A percentile compares a stretch with the other conserved stretches of the same genome.
These are phyloP conservation scores for Neostethus bicornis DNA, from an alignment of 2,797 vertebrate species.

Conservation along the genomic window DNA sequence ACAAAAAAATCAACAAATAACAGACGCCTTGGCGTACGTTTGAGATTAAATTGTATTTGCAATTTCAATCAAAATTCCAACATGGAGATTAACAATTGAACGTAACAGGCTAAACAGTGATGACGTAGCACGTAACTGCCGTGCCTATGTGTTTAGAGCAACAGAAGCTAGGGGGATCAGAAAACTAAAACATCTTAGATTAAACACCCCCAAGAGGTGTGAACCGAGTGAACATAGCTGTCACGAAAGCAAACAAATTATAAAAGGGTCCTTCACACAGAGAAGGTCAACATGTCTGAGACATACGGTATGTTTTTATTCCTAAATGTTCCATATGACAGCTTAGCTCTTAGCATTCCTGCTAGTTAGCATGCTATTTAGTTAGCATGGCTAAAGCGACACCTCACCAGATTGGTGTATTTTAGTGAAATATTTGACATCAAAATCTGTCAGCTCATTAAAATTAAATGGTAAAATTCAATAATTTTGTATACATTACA, in stretches of 20 bases:
- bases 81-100: background rate
- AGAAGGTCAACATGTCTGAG: conserved; percentile 83
- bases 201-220: conserved; percentile 61
- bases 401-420: background rate
- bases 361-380: conserved; percentile 45
- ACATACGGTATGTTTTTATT: conserved; percentile 81
- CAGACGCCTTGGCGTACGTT: too few species aligned
- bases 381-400: conserved; percentile 23
- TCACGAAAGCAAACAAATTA: conserved; percentile 27
- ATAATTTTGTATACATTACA: background rate
- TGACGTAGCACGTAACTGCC: conserved; percentile 57
- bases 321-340: conserved; percentile 19
- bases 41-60: too few species aligned
- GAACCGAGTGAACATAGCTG: conserved; percentile 39
- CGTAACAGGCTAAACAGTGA: conserved; percentile 5
- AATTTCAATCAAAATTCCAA: conserved; percentile 3
- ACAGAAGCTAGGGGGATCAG: conserved; percentile 62
- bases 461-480: rapidly evolving
- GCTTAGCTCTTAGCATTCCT: conserved; percentile 19
- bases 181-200: conserved; percentile 61
- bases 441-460: background rate
- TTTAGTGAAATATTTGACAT: background rate
- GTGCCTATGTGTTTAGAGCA: conserved; percentile 44
- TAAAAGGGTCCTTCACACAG: conserved; percentile 41
- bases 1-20: too few species aligned